Base-by-base conservation (phyloP, 2,888 invertebrate species). In the Saturnia japonica region DNA sequence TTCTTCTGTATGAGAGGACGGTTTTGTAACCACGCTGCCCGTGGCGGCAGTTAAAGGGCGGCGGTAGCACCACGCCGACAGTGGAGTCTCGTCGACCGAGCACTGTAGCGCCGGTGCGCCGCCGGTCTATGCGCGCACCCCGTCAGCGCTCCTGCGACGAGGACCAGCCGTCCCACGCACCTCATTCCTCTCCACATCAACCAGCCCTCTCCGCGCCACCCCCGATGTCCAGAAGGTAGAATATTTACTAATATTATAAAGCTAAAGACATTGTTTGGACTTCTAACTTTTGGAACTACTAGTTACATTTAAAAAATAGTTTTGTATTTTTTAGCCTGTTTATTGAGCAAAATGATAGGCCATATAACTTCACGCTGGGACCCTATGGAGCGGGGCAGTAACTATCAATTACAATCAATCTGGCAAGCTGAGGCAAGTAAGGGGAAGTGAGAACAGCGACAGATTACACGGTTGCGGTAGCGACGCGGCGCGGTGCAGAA, bases 141-240 rank as follows among this genome's bases (percentile, higher is more conserved):
- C 87, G 97, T 19, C 97, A 97, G 85, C 97, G 97, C 85, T 97
- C 97, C 83, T 97, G 97, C 86, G 97, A 97, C 82, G 97, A 97
- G 78, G 97, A 97, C 83, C 79, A 89, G 81, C 81, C 78, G 68
- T 81, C 72, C 67, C 71, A 51, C 71, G 79, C 80, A 78, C 78
- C 75, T 14, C 57, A 60, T 60, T 60, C 57, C 14, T 60, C 57
- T 75, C 82, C 80, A 54, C 89, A 84, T 34, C 95, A 96, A 70
- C 87, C 94, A 0, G 96, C 95, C 8, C 92, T 97, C 12, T 95
- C 95, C 34, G 94, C 97, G 68, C 97, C 97, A 19, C 95, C 96
- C 4, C 95, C 96, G 34, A 96, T 97, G 91, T 96, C 97, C 0
- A 95, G 97, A 82, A 95, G 95, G 95, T 95, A 40, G 8, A 45